Evolutionary conservation across 2,888 invertebrate genomes (phyloP), one percentile per base, ranked within the genome.

Genomic region (Drosophila aldrichi): DNA sequence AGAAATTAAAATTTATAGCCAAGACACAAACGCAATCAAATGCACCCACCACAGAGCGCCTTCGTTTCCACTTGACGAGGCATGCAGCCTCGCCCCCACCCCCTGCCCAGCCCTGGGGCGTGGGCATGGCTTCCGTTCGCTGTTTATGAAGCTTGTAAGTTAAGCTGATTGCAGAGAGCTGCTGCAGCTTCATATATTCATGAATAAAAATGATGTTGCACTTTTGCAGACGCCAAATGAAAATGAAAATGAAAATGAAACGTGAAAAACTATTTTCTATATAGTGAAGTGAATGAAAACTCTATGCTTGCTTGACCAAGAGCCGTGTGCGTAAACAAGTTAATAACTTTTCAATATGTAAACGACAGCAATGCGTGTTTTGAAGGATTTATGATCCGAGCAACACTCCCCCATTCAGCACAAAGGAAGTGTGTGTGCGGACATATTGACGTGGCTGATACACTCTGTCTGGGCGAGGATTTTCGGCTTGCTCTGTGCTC

Each of bases 11-110:
- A 85, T 80, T 77, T 80, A 88, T 90, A 82, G 79, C 77, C 79
- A 75, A 89, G 79, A 81, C 75, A 73, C 79, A 78, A 84, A 78
- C 78, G 88, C 88, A 89, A 81, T 89, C 88, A 81, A 74, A 78
- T 69, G 68, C 82, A 64, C 49, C 77, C 55, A 48, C 46, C 73
- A 22, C 73, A 55, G 16, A 52, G 55, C 55, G 48, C 44, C 40
- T 44, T 44, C 55, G 58, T 16, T 61, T 64, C 71, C 80, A 62
- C 70, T 67, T 61, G 44, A 56, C 43, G 56, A 62, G 66, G 43
- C 74, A 59, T 48, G 70, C 48, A 61, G 52, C 70, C 14, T 38
- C 36, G n/a, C 34, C 58, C n/a, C 20, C 60, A 20, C 25, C 25
- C 25, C 25, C 25, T 8, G 9, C 18, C 25, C 29, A 54, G n/a